A percentile compares a stretch with the other conserved stretches of the same genome.
These are phyloP conservation scores for Antigone vipio DNA, from an alignment of 2,113 vertebrate genomes.

Conservation along the genomic window DNA sequence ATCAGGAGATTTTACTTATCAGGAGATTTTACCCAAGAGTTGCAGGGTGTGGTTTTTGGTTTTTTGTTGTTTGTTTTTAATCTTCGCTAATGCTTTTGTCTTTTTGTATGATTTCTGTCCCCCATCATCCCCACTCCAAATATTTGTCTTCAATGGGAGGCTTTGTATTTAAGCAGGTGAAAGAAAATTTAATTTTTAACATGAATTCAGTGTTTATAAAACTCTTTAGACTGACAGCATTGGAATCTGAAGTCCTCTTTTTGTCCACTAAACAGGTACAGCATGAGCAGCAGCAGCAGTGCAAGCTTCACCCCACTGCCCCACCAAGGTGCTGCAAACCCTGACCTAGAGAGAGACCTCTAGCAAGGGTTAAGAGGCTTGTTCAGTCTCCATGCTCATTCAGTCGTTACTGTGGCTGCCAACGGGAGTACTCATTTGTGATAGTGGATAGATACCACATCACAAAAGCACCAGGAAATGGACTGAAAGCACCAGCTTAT, in stretches of 20 bases:
- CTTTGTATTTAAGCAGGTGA: not conserved
- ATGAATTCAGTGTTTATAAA: not conserved
- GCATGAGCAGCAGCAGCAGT: not conserved
- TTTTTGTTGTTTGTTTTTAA: not conserved
- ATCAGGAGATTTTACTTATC: not conserved
- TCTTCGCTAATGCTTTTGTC: not conserved
- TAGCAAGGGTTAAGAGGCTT: not conserved
- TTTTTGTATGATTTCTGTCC: not conserved
- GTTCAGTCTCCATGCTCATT: not conserved
- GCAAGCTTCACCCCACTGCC: not conserved
- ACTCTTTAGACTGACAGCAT: not conserved
- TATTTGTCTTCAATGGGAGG: not conserved
- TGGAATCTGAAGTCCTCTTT: not conserved
- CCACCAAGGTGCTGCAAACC: not conserved
- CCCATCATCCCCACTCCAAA: rapidly evolving
- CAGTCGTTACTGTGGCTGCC: not conserved
- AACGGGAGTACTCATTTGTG: not conserved
- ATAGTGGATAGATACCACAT: not conserved
- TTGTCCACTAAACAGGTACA: not conserved
- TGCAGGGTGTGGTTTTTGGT: not conserved
- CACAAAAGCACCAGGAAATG: not conserved
- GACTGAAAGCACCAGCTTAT: not conserved
- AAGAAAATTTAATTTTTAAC: not conserved
- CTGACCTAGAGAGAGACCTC: not conserved
- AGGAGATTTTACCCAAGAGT: not conserved